Evolutionary conservation across 2,113 vertebrate genomes (phyloP).

Genomic region (Aldabrachelys gigantea): DNA sequence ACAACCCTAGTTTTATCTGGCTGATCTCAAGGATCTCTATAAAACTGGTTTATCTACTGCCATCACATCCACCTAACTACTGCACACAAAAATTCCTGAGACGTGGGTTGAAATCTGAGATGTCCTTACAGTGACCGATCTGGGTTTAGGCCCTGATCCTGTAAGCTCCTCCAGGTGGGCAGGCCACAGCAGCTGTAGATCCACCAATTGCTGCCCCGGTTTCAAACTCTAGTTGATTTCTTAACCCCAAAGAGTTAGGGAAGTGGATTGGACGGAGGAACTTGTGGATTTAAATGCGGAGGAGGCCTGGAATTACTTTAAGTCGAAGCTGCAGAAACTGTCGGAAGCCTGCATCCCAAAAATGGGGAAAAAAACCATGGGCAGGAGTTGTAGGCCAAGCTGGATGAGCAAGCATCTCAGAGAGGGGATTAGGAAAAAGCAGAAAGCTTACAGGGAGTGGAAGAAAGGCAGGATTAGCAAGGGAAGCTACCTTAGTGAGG

Average conservation of each 20-base stretch:
- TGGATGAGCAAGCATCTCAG: no score
- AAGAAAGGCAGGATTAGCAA: no score
- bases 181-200: not conserved
- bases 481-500: no score
- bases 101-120: constrained; percentile 3
- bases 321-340: no score
- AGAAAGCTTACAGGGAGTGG: no score
- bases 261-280: no score
- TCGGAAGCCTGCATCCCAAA: no score
- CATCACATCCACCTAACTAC: constrained; percentile 28
- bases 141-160: constrained; percentile 22
- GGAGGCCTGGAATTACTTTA: no score
- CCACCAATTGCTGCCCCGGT: not conserved
- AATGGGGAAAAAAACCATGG: no score
- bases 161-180: not conserved
- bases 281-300: no score
- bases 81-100: constrained; percentile 24
- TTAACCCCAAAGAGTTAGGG: not conserved
- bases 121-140: constrained; percentile 22
- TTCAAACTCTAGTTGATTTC: constrained; percentile 1
- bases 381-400: no score
- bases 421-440: no score
- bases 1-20: constrained; percentile 72
- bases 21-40: constrained; percentile 63
- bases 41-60: constrained; percentile 59